These are phyloP conservation scores for Amphiprion ocellaris DNA, from an alignment of 2,113 vertebrate species.

Conservation along the genomic window DNA sequence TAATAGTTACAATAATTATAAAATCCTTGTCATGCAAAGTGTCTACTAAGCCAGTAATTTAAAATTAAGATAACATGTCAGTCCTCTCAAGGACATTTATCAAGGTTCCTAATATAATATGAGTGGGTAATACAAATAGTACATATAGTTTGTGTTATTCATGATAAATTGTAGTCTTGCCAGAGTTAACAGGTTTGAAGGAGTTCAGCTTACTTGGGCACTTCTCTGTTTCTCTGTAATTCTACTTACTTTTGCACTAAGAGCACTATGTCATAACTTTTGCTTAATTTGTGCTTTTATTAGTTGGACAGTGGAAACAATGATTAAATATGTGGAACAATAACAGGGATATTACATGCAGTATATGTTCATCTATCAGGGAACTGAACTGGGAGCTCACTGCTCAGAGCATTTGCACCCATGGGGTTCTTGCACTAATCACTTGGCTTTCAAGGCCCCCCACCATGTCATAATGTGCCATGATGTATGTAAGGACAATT, in stretches of 20 bases:
- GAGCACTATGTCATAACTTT: neutral
- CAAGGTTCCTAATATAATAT: neutral
- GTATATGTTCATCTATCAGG: too few species aligned
- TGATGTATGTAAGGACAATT: neutral
- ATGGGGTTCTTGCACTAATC: too few species aligned
- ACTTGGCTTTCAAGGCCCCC: too few species aligned
- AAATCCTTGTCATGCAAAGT: neutral
- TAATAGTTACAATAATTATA: neutral
- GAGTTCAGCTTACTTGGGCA: neutral
- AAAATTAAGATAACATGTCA: neutral
- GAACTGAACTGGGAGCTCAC: too few species aligned
- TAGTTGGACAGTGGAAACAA: too few species aligned
- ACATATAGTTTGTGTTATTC: neutral
- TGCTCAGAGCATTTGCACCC: too few species aligned
- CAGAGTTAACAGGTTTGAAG: neutral
- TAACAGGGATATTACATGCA: too few species aligned
- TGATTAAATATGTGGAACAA: too few species aligned
- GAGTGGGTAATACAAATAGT: neutral
- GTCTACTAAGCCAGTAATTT: neutral
- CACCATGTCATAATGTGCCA: neutral
- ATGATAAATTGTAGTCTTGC: neutral
- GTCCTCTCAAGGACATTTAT: neutral
- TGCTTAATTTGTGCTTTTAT: too few species aligned
- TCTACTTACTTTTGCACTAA: neutral
- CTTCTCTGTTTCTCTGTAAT: conserved; percentile 14